These are phyloP conservation scores for Chymomyza amoena DNA, from an alignment of 2,888 invertebrate genomes.

Conservation along the genomic window DNA sequence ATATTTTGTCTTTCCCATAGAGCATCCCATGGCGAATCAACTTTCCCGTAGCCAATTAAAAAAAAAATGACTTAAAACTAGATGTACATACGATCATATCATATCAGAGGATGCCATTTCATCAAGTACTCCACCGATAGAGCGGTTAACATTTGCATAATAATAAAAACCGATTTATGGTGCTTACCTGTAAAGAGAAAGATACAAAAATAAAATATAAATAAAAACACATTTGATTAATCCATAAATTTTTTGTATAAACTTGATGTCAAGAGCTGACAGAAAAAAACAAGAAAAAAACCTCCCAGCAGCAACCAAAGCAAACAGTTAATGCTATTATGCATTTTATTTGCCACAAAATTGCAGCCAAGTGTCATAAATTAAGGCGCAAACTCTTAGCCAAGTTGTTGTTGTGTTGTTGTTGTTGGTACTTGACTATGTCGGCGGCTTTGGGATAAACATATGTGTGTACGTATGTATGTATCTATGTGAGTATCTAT, in stretches of 20 bases:
- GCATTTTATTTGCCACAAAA: constrained; percentile 45
- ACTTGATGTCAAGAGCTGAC: constrained; percentile 15
- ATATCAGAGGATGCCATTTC: neutral
- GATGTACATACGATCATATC: neutral
- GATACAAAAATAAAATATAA: constrained; percentile 18
- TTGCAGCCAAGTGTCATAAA: constrained; percentile 59
- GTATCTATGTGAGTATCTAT: neutral
- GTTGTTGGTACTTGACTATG: too few species aligned
- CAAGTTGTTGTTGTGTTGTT: neutral
- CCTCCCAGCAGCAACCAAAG: neutral
- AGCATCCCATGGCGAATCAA: too few species aligned
- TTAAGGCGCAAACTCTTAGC: constrained; percentile 7
- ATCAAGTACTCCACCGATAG: neutral
- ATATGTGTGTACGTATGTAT: neutral
- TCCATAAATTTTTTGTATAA: constrained; percentile 33
- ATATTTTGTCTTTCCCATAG: too few species aligned
- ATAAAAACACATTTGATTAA: constrained; percentile 51
- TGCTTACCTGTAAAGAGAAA: constrained; percentile 60
- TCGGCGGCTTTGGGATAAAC: neutral
- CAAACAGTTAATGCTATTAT: neutral
- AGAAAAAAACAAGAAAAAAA: too few species aligned
- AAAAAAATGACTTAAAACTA: neutral
- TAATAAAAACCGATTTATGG: neutral
- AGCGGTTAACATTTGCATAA: neutral
- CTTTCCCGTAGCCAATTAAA: too few species aligned